Evolutionary conservation across 2,113 vertebrate genomes (phyloP), one percentile per base, ranked within the genome.

Genomic region (Epinephelus cyanopodus): DNA sequence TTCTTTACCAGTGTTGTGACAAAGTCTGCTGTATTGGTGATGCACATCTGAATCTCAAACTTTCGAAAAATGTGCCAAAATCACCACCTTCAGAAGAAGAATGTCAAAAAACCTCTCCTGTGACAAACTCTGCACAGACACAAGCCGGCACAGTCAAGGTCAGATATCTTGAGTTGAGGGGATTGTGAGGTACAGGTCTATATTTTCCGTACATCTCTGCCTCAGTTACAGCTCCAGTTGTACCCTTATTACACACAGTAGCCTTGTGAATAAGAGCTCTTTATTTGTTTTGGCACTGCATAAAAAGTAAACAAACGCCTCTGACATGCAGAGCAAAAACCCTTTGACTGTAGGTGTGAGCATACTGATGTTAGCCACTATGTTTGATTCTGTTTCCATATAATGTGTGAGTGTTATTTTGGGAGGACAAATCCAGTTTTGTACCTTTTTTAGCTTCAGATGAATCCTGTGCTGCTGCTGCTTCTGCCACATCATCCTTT

Each of bases 361-460:
- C 1, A 4, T n/a, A 2, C 23, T 33, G 64, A 52, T 23, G 45
- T 17, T 11, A n/a, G 48, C 6, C 56, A 42, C 42, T 54, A 23
- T 63, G 8, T 57, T 27, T 6, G 18, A n/a, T 33, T 47, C 23
- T 58, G 17, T 50, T n/a, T 47, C 5, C 13, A 62, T 21, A 4
- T 37, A 4, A 56, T 10, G 15, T 13, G 29, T 56, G 3, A 19
- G 53, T 19, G 63, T n/a, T 23, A 50, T 64, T 58, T 17, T 56
- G 0, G 39, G 18, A 65, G 6, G 17, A 50, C n/a, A 45, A 71
- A 61, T 52, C 11, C 21, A 61, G 13, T 14, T 50, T 54, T 74
- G 45, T 90, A 96, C 95, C 94, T 90, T 87, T 83, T 18, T 90
- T 68, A 74, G 64, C 65, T 60, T 90, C 84, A 78, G 88, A 76